These are phyloP conservation scores for Dromius quadrimaculatus DNA, from an alignment of 2,888 invertebrate species.

Conservation along the genomic window DNA sequence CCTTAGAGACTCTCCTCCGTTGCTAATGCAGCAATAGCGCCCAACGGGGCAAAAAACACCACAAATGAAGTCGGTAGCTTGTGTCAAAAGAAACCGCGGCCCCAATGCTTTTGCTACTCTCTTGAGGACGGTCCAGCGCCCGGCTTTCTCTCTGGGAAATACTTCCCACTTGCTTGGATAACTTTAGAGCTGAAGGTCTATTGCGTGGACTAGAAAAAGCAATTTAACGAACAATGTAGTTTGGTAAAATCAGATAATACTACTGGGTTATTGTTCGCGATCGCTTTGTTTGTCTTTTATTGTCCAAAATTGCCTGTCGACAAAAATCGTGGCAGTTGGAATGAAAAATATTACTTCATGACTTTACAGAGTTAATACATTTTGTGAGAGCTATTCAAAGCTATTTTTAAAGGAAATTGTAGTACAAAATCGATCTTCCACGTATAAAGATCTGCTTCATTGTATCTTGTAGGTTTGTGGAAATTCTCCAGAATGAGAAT, in stretches of 20 bases:
- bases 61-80: slow-evolving; percentile 45
- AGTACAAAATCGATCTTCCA: too few species aligned
- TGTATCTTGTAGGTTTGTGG: too few species aligned
- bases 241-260: slow-evolving; percentile 4
- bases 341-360: too few species aligned
- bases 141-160: slow-evolving; percentile 40
- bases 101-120: background rate
- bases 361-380: too few species aligned
- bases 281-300: slow-evolving; percentile 7
- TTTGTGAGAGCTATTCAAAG: too few species aligned
- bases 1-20: too few species aligned
- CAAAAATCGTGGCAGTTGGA: too few species aligned
- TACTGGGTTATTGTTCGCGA: slow-evolving; percentile 6
- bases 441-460: too few species aligned
- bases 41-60: slow-evolving; percentile 31
- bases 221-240: slow-evolving; percentile 23
- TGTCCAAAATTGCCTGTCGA: background rate
- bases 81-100: slow-evolving; percentile 41
- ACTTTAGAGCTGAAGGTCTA: slow-evolving; percentile 27
- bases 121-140: background rate
- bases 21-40: too few species aligned
- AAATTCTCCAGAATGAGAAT: too few species aligned
- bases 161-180: slow-evolving; percentile 36
- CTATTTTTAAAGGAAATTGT: too few species aligned
- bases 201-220: slow-evolving; percentile 17